Percentiles rank a stretch among this genome's conserved stretches.
Evolutionary conservation across 2,888 invertebrate genomes (phyloP).

Genomic region (Lysandra coridon): DNA sequence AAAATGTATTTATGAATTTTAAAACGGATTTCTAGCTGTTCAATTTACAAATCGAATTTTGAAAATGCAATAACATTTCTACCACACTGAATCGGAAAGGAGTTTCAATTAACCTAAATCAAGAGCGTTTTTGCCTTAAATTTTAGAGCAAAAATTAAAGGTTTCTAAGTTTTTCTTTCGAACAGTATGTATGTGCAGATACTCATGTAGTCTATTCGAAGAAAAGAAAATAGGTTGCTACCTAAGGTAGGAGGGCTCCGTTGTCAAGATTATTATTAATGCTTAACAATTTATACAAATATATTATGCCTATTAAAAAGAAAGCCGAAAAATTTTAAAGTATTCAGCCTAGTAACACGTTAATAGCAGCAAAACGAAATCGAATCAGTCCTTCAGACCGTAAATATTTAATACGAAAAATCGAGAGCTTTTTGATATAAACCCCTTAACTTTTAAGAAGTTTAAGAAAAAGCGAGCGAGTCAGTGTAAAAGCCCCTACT

Average conservation of each 20-base stretch:
- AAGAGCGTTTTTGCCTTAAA: too few species aligned
- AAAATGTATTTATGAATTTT: constrained; percentile 18
- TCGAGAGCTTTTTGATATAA: constrained; percentile 54
- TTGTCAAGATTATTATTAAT: too few species aligned
- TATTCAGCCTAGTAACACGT: background rate
- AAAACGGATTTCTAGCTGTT: background rate
- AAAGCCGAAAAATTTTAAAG: background rate
- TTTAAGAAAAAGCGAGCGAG: constrained; percentile 57
- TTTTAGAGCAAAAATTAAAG: too few species aligned
- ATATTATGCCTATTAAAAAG: background rate
- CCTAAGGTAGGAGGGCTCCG: too few species aligned
- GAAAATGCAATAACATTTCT: too few species aligned
- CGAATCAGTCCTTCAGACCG: background rate
- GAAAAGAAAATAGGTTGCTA: too few species aligned
- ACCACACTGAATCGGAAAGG: too few species aligned
- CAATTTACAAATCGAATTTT: background rate
- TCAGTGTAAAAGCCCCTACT: constrained; percentile 57
- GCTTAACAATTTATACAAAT: too few species aligned
- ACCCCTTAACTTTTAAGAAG: constrained; percentile 65
- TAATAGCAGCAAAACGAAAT: background rate
- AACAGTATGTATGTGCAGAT: too few species aligned
- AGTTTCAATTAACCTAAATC: too few species aligned
- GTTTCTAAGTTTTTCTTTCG: too few species aligned
- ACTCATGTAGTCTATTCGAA: too few species aligned
- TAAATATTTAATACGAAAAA: constrained; percentile 8